Base-by-base conservation (phyloP, 1,140 invertebrate genomes). In the Polypedilum vanderplanki region DNA sequence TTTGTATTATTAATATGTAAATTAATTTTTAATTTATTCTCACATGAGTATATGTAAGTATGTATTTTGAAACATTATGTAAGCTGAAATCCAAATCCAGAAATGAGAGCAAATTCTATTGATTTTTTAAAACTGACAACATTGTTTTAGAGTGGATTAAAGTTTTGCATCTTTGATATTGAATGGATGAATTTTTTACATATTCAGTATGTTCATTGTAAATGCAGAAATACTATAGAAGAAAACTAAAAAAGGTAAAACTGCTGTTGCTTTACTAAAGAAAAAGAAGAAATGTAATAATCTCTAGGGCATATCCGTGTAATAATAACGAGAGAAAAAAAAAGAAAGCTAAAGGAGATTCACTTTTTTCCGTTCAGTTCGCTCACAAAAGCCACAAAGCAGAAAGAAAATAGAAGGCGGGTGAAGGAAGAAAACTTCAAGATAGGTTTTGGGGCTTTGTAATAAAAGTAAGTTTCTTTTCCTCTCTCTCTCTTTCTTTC, bases 1-100 rank as follows among this genome's bases (percentile, higher is more conserved):
- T 57, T 57, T n/a, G 12, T 15, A 57, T 46, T 57, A 57, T 57
- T 57, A 57, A 57, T 57, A 57, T 57, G 46, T 9, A 57, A 57
- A 57, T 57, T 15, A 57, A 57, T 57, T 57, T 57, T 57, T 57
- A 57, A 57, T 57, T 57, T 57, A 57, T 57, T 57, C 46, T n/a
- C 46, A 15, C 24, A 33, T 33, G 24, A 33, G 24, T 33, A 5
- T 33, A 5, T 33, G 24, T n/a, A n/a, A n/a, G n/a, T 33, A 5
- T 33, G 24, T 33, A 33, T 33, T 33, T 33, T 33, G 24, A 33
- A 33, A 33, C 24, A 33, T 33, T 33, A 3, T 33, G 24, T 33
- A 33, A 33, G 24, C 24, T 33, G 1, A 33, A 33, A 33, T 33
- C 5, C 5, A 33, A 33, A 5, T 33, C 24, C 5, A 33, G 24